Evolutionary conservation across 2,113 vertebrate genomes (phyloP).

Genomic region (Antechinus stuartii): DNA sequence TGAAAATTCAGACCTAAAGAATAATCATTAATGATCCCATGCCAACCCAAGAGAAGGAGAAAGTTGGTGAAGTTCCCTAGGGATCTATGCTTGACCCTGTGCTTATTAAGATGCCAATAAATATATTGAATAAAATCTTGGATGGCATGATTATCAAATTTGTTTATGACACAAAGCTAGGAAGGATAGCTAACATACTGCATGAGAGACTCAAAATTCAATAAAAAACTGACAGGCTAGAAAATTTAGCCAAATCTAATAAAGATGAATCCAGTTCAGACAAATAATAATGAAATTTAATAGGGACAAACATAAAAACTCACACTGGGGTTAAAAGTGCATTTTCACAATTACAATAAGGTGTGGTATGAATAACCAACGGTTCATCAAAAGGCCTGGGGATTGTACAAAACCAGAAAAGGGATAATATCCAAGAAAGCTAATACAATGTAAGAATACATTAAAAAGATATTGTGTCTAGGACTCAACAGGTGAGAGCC

Average conservation of each 20-base stretch:
- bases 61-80: not conserved
- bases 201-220: not conserved
- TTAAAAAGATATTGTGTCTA: not conserved
- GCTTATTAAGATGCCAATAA: not conserved
- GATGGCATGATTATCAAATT: not conserved
- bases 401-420: not conserved
- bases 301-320: not conserved
- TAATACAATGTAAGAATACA: not conserved
- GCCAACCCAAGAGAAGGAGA: not conserved
- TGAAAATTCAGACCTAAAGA: not conserved
- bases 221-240: not conserved
- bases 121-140: not conserved
- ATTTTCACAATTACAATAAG: not conserved
- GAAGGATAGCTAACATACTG: not conserved
- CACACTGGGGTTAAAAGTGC: not conserved
- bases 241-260: not conserved
- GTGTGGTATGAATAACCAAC: not conserved
- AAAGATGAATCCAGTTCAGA: not conserved
- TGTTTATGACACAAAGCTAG: not conserved
- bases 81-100: not conserved
- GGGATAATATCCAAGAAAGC: not conserved
- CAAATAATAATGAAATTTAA: not conserved
- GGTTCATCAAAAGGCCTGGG: not conserved
- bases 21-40: not conserved
- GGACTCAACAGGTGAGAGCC: not conserved